Evolutionary conservation across 2,888 invertebrate genomes (phyloP).

Genomic region (Nephrotoma appendiculata): DNA sequence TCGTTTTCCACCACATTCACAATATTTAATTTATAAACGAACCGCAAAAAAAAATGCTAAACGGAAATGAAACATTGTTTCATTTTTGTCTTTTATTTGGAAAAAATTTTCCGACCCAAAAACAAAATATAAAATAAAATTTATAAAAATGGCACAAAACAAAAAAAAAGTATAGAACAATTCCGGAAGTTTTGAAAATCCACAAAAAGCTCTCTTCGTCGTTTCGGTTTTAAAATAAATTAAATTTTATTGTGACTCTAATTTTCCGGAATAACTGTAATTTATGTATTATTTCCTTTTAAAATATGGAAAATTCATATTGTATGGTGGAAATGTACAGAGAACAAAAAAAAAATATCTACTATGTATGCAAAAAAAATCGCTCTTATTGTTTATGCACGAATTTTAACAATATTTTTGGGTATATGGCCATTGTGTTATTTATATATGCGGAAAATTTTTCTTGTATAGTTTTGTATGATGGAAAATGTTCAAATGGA

Average conservation of each 20-base stretch:
- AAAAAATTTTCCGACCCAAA: neutral
- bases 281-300: slow-evolving; percentile 21
- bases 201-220: neutral
- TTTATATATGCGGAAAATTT: neutral
- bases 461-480: neutral
- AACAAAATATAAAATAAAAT: neutral
- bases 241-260: slow-evolving; percentile 21
- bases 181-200: slow-evolving; percentile 1
- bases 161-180: neutral
- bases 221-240: slow-evolving; percentile 11
- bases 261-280: slow-evolving; percentile 21
- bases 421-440: neutral
- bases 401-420: neutral
- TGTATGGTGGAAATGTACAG: slow-evolving; percentile 10
- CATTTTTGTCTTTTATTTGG: neutral
- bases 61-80: neutral
- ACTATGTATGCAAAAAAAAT: neutral
- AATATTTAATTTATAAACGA: neutral
- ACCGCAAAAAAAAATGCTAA: neutral
- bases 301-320: slow-evolving; percentile 22
- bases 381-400: neutral
- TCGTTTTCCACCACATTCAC: neutral
- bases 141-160: neutral
- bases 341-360: neutral
- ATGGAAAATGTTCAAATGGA: neutral